These are phyloP conservation scores for Thaleichthys pacificus DNA, from an alignment of 2,797 vertebrate species.

Conservation along the genomic window DNA sequence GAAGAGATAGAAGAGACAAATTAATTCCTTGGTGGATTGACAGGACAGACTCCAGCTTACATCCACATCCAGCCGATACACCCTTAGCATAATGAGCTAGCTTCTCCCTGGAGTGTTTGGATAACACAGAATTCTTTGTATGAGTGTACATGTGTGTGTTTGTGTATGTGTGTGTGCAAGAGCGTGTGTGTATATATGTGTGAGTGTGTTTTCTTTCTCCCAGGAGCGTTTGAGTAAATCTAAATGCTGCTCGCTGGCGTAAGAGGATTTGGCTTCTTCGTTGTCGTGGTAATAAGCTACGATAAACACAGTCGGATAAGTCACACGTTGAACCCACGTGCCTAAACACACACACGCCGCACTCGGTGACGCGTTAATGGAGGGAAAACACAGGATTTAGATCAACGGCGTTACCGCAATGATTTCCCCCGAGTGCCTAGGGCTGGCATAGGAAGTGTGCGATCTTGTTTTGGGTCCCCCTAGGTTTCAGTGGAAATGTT, in stretches of 20 bases:
- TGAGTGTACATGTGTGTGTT: neutral
- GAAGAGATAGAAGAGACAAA: constrained; percentile 51
- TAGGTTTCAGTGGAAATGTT: constrained; percentile 12
- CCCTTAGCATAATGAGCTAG: constrained; percentile 37
- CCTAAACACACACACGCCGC: neutral
- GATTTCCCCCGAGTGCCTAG: constrained; percentile 49
- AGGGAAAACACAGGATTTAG: constrained; percentile 53
- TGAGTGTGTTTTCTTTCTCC: constrained; percentile 47
- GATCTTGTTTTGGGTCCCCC: constrained; percentile 26
- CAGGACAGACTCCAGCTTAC: constrained; percentile 56
- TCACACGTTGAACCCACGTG: constrained; percentile 25
- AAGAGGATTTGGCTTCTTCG: constrained; percentile 72
- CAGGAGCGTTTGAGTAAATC: constrained; percentile 64
- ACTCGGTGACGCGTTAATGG: constrained; percentile 25
- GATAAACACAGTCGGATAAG: constrained; percentile 65
- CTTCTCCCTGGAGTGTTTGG: neutral
- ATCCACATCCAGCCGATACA: constrained; percentile 54
- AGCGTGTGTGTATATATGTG: constrained; percentile 24
- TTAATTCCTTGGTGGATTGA: neutral
- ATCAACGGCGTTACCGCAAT: constrained; percentile 39
- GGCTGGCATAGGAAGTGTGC: constrained; percentile 33
- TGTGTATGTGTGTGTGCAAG: neutral
- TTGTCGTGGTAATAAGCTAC: constrained; percentile 68
- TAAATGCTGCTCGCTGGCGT: constrained; percentile 64
- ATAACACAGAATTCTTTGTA: neutral